These are phyloP conservation scores for Macroramphosus scolopax DNA, from an alignment of 2,797 vertebrate genomes.

Conservation along the genomic window DNA sequence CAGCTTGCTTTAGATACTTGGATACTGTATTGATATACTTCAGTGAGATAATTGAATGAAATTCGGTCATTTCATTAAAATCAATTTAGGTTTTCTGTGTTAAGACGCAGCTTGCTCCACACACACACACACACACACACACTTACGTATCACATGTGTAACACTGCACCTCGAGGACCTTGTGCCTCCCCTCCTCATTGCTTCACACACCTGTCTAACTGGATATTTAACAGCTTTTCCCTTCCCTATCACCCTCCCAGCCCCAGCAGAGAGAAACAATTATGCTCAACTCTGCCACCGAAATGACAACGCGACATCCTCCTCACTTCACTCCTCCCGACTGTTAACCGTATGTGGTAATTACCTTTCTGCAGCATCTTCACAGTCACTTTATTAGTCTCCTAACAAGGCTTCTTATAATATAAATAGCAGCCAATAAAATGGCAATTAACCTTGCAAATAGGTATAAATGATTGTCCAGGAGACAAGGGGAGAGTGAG, in stretches of 20 bases:
- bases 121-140: neutral
- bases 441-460: constrained; percentile 81
- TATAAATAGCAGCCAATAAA: constrained; percentile 79
- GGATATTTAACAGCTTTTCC: constrained; percentile 56
- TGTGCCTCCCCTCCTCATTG: constrained; percentile 30
- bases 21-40: too few relatives aligned
- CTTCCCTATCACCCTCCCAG: constrained; percentile 53
- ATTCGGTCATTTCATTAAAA: too few relatives aligned
- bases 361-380: constrained; percentile 74
- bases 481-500: constrained; percentile 61
- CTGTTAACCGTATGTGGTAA: constrained; percentile 77
- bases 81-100: constrained; percentile 1
- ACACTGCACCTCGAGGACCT: constrained; percentile 21
- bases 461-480: constrained; percentile 75
- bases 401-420: constrained; percentile 73
- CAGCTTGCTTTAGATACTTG: too few relatives aligned
- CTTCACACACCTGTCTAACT: constrained; percentile 60
- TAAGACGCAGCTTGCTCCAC: neutral
- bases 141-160: constrained; percentile 20
- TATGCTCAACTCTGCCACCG: constrained; percentile 59
- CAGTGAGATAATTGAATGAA: too few relatives aligned
- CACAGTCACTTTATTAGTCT: constrained; percentile 77
- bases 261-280: constrained; percentile 63
- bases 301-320: constrained; percentile 68
- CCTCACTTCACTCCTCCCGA: constrained; percentile 60